Evolutionary conservation across 1,140 invertebrate genomes (phyloP).

Genomic region (Temnothorax curvispinosus): DNA sequence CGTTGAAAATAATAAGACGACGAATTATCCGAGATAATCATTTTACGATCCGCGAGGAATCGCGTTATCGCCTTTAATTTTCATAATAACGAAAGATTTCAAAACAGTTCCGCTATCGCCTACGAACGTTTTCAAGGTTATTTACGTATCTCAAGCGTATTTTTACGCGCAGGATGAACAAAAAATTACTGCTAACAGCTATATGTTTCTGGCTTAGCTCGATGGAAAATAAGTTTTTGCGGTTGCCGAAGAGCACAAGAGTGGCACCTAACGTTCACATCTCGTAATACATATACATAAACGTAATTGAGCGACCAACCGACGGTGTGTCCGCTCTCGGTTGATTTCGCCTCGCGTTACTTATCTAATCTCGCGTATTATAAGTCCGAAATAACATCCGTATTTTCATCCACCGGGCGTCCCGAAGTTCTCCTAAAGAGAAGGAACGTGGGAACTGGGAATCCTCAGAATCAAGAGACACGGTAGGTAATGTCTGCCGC

Average conservation of each 20-base stretch:
- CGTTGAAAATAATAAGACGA: neutral
- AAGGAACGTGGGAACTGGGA: neutral
- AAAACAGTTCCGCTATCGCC: neutral
- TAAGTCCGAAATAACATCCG: slow-evolving; percentile 41
- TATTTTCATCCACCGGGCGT: slow-evolving; percentile 21
- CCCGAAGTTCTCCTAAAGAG: neutral
- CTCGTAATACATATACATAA: slow-evolving; percentile 1
- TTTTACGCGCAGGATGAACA: neutral
- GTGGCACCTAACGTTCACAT: neutral
- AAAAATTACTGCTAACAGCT: neutral
- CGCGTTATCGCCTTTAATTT: neutral
- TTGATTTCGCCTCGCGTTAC: slow-evolving; percentile 40
- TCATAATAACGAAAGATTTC: slow-evolving; percentile 2
- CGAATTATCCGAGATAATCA: neutral
- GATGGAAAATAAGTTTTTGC: slow-evolving; percentile 32
- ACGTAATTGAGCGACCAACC: neutral
- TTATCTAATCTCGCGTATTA: slow-evolving; percentile 50
- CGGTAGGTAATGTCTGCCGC: no score
- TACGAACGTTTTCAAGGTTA: slow-evolving; percentile 20
- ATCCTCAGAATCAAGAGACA: no score
- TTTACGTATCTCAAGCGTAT: slow-evolving; percentile 5
- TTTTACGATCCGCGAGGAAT: neutral
- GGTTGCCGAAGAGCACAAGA: neutral
- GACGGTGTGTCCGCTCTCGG: neutral
- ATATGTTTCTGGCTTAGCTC: neutral